Conservation (phyloP, 2,113 vertebrate genomes). For the Lycaon pictus region DNA sequence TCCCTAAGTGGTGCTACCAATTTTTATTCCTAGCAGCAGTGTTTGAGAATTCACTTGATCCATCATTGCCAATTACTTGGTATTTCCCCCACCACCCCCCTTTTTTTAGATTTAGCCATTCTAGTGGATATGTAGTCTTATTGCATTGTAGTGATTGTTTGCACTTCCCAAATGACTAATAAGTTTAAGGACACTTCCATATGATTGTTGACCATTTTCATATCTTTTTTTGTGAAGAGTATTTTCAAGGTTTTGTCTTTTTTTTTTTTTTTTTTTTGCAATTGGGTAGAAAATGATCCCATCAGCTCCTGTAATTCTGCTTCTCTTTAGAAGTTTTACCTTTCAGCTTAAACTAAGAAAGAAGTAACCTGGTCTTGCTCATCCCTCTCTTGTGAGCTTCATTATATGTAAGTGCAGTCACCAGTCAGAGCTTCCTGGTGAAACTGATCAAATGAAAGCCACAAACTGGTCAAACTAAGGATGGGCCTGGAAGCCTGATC, state of each 20-base stretch:
- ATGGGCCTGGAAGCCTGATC: background rate
- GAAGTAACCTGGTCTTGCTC: background rate
- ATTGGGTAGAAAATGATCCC: background rate
- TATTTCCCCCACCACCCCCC: background rate
- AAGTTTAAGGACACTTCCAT: background rate
- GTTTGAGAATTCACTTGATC: background rate
- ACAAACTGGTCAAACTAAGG: background rate
- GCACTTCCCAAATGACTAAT: background rate
- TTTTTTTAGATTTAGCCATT: background rate
- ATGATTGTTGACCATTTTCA: background rate
- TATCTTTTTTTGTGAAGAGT: background rate
- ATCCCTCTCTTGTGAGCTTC: background rate
- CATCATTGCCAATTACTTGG: background rate
- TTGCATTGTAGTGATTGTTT: background rate
- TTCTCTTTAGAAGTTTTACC: constrained; percentile 13
- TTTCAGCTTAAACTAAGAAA: constrained; percentile 25
- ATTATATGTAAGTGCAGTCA: background rate
- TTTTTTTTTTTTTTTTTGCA: background rate
- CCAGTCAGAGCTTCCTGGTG: background rate
- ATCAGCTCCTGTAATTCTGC: background rate
- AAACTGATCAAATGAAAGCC: background rate
- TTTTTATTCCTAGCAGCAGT: background rate
- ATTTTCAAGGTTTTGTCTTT: background rate
- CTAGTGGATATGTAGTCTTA: background rate
- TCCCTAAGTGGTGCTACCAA: background rate